Base-by-base conservation (phyloP, 37 sponge, comb jelly and placozoan species). In the Axinella damicornis region DNA sequence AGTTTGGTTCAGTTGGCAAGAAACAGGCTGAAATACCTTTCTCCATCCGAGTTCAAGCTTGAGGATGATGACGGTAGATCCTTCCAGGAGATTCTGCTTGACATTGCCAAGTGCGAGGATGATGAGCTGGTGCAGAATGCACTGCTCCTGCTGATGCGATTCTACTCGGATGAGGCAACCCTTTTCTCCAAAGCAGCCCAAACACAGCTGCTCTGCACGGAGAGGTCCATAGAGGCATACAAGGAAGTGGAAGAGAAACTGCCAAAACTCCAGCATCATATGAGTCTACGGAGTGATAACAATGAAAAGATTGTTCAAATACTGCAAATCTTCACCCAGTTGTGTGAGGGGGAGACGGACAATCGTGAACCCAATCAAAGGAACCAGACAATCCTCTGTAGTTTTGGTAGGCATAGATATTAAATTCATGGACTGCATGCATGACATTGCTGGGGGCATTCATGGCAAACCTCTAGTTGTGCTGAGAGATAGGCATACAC, bases 171-270 rank as follows among this genome's bases (percentile, higher is more conserved):
- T 31, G 77, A 89, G 39, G 41, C 65, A 1, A 65, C 71, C 24
- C 41, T 93, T n/a, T 89, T 93, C 71, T 28, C 81, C 33, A 88
- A 74, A 34, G 94, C 94, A 27, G 15, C 46, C 30, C 70, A 85
- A 59, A 57, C 77, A 24, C 76, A 87, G 75, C 68, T 87, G n/a
- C 69, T 87, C 20, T 14, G 73, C 11, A 41, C 72, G 37, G 20
- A 62, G 11, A 9, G 73, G 41, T 72, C 81, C 0, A 15, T 5
- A 14, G 53, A 38, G 6, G 74, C 65, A 18, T 73, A 34, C 30
- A 41, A 74, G 2, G 53, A 62, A 19, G 35, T 83, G 2, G 34
- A 28, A 1, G 28, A 62, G 31, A 9, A 38, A 15, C n/a, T 73
- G 53, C 74, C 74, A 2, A 41, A 2, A 0, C 74, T 83, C 5